Base-by-base conservation (phyloP, 2,888 invertebrate species). In the Acheta domesticus region DNA sequence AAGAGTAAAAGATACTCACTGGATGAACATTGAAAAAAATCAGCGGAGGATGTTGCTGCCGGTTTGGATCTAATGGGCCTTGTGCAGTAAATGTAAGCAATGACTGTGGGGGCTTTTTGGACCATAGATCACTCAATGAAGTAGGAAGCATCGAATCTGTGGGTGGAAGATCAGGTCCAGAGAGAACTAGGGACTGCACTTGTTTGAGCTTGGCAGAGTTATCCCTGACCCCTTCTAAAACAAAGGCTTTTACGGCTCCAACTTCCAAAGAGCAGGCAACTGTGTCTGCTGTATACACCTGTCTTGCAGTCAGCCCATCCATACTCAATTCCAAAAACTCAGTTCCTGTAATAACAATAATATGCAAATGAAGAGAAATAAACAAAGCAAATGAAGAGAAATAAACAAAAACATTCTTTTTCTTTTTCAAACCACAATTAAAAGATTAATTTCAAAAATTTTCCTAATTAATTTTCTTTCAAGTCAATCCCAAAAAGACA, bases 291-390 rank as follows among this genome's bases (percentile, higher is more conserved):
- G 80, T 80, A 16, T 75, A n/a, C 14, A 82, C 81, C 8, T 76
- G 48, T 11, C 75, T 80, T 50, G 80, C 80, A 23, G 79, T 85
- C 12, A 90, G 83, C 19, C 89, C 89, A 85, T 92, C 92, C 8
- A 91, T 83, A 8, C 88, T 89, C 20, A 92, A 80, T 84, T 93
- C 92, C 77, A 93, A 85, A 76, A 90, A 91, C n/a, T 91, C 90
- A 5, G 62, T 62, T 62, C n/a, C 62, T 62, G 62, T 62, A 14
- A 62, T 62, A 62, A 36, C 36, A 36, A 36, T 36, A 36, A 36
- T 0, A 36, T 36, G 16, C 12, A 62, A 62, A 62, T 16, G 19
- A 62, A 62, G 19, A 62, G 19, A 62, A 62, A 62, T 16, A n/a
- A n/a, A 3, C 12, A 62, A 62, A 62, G 19, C 12, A 62, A 62